A percentile compares a stretch with the other conserved stretches of the same genome.
Conservation (phyloP, 2,113 vertebrate genomes). For the Paramormyrops kingsleyae region DNA sequence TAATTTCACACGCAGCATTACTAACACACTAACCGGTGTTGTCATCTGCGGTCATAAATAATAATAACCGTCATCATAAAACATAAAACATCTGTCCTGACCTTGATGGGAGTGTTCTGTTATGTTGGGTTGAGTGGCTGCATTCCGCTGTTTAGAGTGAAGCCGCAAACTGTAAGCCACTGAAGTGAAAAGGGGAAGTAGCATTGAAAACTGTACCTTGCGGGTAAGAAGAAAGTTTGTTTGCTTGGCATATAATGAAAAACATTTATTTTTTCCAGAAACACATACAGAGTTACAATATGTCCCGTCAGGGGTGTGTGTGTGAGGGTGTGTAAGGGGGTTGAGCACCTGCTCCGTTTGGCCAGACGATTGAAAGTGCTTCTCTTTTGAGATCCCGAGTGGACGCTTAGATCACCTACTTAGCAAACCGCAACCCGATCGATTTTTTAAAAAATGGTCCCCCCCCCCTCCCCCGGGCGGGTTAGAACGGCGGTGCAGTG, state of each 20-base stretch:
- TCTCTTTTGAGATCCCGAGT: background rate
- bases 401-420: background rate
- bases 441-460: background rate
- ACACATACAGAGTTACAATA: background rate
- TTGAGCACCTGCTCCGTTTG: background rate
- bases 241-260: background rate
- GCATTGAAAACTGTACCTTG: background rate
- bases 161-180: background rate
- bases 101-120: background rate
- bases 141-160: background rate
- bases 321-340: too few species aligned
- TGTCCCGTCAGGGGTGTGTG: too few species aligned
- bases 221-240: background rate
- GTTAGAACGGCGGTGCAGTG: background rate
- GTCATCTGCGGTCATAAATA: background rate
- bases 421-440: background rate
- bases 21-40: background rate
- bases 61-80: background rate
- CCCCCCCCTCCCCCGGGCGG: background rate
- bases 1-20: background rate
- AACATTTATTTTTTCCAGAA: background rate
- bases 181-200: background rate
- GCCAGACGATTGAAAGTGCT: background rate
- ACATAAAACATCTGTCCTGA: background rate
- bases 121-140: background rate